These are phyloP conservation scores for Hippocampus zosterae DNA, from an alignment of 2,113 vertebrate species.

Conservation along the genomic window DNA sequence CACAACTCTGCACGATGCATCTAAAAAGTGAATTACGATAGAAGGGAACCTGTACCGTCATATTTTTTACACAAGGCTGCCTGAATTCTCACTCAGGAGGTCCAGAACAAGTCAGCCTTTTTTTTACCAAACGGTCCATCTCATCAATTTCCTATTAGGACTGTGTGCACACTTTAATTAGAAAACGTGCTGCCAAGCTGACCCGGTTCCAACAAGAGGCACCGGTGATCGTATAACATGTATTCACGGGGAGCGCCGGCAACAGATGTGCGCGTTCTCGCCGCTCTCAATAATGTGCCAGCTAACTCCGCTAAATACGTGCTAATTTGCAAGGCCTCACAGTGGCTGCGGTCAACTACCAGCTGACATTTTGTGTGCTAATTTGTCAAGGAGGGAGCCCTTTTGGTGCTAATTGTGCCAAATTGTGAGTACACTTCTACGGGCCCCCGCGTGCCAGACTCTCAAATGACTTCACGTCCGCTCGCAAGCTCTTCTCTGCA, in stretches of 20 bases:
- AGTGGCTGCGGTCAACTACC: slow-evolving; percentile 63
- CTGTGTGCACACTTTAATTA: slow-evolving; percentile 38
- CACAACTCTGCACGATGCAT: no score
- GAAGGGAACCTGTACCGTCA: no score
- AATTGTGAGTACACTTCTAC: slow-evolving; percentile 66
- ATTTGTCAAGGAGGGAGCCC: slow-evolving; percentile 67
- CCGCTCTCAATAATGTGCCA: slow-evolving; percentile 58
- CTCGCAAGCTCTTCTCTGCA: slow-evolving; percentile 48
- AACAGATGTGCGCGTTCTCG: slow-evolving; percentile 61
- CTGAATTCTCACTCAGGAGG: neutral
- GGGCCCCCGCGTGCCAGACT: slow-evolving; percentile 50
- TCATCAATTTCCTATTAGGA: slow-evolving; percentile 46
- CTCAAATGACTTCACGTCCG: slow-evolving; percentile 54
- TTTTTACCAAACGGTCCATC: slow-evolving; percentile 40
- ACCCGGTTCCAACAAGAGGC: slow-evolving; percentile 42
- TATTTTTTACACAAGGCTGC: neutral
- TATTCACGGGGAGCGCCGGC: slow-evolving; percentile 52
- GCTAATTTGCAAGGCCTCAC: slow-evolving; percentile 66
- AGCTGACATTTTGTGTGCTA: slow-evolving; percentile 68
- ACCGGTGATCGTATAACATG: slow-evolving; percentile 56
- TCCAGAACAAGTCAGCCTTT: slow-evolving; percentile 41
- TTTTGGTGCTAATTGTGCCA: slow-evolving; percentile 69
- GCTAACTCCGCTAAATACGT: slow-evolving; percentile 62
- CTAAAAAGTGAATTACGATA: no score
- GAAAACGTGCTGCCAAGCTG: slow-evolving; percentile 29